Evolutionary conservation across 1,140 invertebrate genomes (phyloP).

Genomic region (Leptoteleia sp.): DNA sequence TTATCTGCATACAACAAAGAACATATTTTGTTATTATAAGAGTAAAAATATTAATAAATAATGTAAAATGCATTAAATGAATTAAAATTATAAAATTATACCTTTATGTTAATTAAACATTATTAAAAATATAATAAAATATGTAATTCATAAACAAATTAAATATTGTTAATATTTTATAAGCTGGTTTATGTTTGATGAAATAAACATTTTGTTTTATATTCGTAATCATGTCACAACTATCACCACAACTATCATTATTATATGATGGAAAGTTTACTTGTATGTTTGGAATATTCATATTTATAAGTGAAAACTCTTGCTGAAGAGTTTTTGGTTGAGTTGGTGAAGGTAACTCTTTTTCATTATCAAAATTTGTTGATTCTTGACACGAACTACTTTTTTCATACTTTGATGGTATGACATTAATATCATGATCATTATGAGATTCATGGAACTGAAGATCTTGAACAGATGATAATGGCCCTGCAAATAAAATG

Average conservation of each 20-base stretch:
- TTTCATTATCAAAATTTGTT: slow-evolving; percentile 71
- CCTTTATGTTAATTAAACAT: neutral
- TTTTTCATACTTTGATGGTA: slow-evolving; percentile 67
- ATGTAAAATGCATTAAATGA: no score
- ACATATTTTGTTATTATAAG: slow-evolving; percentile 3
- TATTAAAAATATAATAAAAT: neutral
- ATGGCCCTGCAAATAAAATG: slow-evolving; percentile 67
- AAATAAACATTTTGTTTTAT: no score
- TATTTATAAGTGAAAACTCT: slow-evolving; percentile 93
- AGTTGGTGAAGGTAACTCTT: slow-evolving; percentile 77
- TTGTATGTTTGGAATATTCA: slow-evolving; percentile 92
- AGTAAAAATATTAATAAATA: no score
- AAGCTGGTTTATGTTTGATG: no score
- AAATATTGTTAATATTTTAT: no score
- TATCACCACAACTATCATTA: no score
- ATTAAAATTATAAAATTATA: no score
- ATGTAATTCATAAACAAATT: neutral
- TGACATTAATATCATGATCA: slow-evolving; percentile 74
- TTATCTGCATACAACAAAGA: slow-evolving; percentile 73
- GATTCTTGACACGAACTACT: slow-evolving; percentile 66
- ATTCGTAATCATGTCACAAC: no score
- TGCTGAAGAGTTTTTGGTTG: slow-evolving; percentile 87
- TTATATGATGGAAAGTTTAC: slow-evolving; percentile 75
- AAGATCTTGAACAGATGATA: slow-evolving; percentile 77
- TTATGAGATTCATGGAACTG: slow-evolving; percentile 74